Conservation (phyloP, 2,888 invertebrate genomes). For the Orthosia cruda region DNA sequence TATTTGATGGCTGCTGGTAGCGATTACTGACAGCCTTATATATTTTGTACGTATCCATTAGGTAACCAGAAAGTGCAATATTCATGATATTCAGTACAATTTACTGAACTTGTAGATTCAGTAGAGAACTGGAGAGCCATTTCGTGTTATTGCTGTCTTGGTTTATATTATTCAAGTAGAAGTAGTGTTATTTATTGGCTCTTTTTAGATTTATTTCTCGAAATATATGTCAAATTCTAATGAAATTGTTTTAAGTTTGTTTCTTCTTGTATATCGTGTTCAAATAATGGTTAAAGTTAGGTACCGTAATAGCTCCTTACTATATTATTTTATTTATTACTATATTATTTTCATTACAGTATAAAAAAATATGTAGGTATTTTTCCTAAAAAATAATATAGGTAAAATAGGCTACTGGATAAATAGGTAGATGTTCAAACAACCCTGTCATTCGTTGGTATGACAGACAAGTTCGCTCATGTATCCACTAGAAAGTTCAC, state of each 20-base stretch:
- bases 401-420: neutral
- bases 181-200: neutral
- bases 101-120: conserved; percentile 14
- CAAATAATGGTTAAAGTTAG: neutral
- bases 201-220: neutral
- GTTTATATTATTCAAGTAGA: neutral
- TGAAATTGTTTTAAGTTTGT: no score
- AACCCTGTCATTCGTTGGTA: neutral
- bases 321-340: neutral
- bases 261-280: no score
- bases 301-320: neutral
- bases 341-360: neutral
- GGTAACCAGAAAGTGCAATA: conserved; percentile 17
- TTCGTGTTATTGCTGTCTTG: neutral
- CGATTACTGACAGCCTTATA: neutral
- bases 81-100: conserved; percentile 19
- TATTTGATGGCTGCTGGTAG: conserved; percentile 15
- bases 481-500: no score
- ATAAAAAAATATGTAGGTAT: no score
- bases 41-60: neutral
- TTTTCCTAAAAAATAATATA: neutral
- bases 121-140: neutral
- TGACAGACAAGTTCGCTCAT: no score
- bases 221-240: neutral
- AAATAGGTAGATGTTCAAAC: neutral